Conservation (phyloP, 2,888 invertebrate species). For the Cancer borealis region DNA sequence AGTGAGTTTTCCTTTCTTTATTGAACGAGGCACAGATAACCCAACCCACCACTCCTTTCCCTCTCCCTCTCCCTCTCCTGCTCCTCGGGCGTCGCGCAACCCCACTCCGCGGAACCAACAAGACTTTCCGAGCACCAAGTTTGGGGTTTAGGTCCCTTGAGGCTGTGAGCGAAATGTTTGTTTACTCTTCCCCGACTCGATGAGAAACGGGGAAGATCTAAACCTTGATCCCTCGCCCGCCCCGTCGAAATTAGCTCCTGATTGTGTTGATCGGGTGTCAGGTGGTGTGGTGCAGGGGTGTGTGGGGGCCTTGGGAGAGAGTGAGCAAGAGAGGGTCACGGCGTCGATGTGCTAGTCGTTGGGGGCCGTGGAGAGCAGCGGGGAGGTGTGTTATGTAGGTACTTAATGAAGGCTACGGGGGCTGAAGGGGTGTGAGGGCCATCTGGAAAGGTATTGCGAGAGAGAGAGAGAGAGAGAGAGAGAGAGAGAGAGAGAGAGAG, state of each 20-base stretch:
- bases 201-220: slow-evolving; percentile 46
- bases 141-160: not conserved
- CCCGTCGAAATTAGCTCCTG: slow-evolving; percentile 42
- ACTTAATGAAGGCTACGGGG: not conserved
- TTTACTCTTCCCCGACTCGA: slow-evolving; percentile 44
- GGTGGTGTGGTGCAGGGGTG: not conserved
- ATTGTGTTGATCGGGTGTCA: slow-evolving; percentile 42
- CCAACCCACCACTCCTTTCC: not conserved
- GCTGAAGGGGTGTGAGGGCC: not conserved
- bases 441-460: not conserved
- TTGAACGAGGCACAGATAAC: not conserved
- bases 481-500: not conserved
- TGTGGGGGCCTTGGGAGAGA: not conserved
- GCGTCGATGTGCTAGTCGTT: not conserved
- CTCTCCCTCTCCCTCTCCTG: not conserved
- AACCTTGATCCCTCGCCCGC: slow-evolving; percentile 45
- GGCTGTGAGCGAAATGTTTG: slow-evolving; percentile 49
- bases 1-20: not conserved
- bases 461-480: slow-evolving; percentile 34
- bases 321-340: not conserved
- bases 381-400: slow-evolving; percentile 25
- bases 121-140: slow-evolving; percentile 28
- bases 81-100: not conserved
- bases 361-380: not conserved
- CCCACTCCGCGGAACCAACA: slow-evolving; percentile 12